Conservation (phyloP, 1,140 invertebrate species). For the Diorhabda carinulata region DNA sequence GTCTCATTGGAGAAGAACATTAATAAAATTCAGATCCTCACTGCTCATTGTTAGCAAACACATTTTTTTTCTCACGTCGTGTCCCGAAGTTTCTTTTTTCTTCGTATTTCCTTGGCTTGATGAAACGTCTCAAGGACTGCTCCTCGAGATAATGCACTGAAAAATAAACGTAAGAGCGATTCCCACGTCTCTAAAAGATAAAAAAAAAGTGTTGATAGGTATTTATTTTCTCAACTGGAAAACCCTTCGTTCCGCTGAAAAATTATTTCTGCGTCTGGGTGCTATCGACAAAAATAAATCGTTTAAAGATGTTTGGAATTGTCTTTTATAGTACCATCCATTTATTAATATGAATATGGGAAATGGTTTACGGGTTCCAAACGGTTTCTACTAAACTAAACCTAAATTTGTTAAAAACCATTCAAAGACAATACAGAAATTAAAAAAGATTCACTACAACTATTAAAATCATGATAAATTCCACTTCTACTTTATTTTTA, state of each 20-base stretch:
- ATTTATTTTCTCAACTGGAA: constrained; percentile 1
- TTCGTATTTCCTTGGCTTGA: neutral
- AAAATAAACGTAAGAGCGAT: constrained; percentile 2
- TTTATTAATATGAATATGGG: neutral
- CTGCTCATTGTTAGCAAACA: neutral
- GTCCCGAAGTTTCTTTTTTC: neutral
- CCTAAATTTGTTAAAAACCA: no score
- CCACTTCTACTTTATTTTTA: no score
- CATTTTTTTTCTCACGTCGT: neutral
- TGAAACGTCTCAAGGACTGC: neutral
- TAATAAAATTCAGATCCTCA: constrained; percentile 1
- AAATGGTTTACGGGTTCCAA: neutral
- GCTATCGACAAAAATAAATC: neutral
- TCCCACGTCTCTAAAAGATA: neutral
- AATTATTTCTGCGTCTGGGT: neutral
- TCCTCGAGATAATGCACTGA: neutral
- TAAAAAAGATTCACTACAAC: no score
- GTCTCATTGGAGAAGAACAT: neutral
- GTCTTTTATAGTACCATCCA: neutral
- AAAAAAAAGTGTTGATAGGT: constrained; percentile 1
- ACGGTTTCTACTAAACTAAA: neutral
- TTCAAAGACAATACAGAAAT: no score
- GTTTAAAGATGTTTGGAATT: neutral
- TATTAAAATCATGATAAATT: no score
- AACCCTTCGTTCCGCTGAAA: neutral